A percentile compares a stretch with the other conserved stretches of the same genome.
phyloP scores from a whole-genome alignment of 2,113 vertebrate genomes.

The Illadopsis cleaveri region DNA sequence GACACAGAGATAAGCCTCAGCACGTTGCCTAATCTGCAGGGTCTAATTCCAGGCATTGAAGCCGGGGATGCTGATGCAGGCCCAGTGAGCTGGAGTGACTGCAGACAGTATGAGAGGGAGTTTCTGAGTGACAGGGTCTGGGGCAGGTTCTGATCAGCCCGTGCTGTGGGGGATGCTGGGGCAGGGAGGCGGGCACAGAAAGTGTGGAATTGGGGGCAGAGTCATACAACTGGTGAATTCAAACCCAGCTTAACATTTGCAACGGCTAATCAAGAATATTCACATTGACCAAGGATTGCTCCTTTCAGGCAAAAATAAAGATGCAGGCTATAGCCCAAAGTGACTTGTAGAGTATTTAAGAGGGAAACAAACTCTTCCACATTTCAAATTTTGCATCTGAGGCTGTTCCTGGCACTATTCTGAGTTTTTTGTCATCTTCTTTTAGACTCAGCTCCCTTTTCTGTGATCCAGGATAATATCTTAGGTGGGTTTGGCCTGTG shows the following conservation, averaged over 20 bases:
- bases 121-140: not conserved
- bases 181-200: not conserved
- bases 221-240: not conserved
- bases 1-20: conserved; percentile 36
- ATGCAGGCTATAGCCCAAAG: not conserved
- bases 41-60: conserved; percentile 25
- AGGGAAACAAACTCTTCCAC: not conserved
- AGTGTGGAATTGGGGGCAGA: rapidly evolving
- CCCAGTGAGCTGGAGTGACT: rapidly evolving
- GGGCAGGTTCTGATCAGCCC: not conserved
- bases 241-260: not conserved
- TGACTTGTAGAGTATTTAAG: not conserved
- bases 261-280: not conserved
- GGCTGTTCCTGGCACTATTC: not conserved
- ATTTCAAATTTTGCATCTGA: not conserved
- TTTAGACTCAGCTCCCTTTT: not conserved
- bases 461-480: not conserved
- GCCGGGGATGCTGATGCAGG: conserved; percentile 21
- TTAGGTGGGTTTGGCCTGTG: not conserved
- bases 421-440: not conserved
- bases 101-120: rapidly evolving
- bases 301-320: not conserved
- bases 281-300: not conserved
- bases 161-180: not conserved
- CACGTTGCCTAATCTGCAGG: conserved; percentile 15